phyloP scores from a whole-genome alignment of 2,113 vertebrate genomes.

The Reinhardtius hippoglossoides region DNA sequence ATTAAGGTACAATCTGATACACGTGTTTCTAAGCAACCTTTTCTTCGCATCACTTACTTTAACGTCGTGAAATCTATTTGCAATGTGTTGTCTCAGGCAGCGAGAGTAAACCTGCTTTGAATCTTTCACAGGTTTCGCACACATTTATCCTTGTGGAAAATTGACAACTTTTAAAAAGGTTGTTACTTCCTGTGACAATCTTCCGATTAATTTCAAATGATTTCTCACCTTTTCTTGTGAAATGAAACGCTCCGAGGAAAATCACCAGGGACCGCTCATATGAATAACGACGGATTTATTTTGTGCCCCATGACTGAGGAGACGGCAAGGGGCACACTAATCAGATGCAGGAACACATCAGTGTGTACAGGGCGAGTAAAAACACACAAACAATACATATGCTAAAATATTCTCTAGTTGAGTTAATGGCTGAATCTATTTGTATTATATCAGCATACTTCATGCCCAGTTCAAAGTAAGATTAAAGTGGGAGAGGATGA shows the following conservation, averaged over 20 bases:
- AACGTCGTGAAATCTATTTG: background rate
- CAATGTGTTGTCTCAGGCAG: background rate
- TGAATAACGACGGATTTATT: background rate
- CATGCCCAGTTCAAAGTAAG: too few relatives aligned
- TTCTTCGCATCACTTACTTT: background rate
- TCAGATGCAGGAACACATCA: background rate
- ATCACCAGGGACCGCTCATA: too few relatives aligned
- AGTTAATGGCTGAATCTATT: too few relatives aligned
- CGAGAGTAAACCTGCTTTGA: background rate
- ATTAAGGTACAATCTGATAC: constrained; percentile 10
- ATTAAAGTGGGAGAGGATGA: too few relatives aligned
- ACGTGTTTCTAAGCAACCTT: constrained; percentile 20
- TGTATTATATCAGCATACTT: too few relatives aligned
- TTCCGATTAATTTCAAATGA: background rate
- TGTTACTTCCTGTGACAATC: background rate
- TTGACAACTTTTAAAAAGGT: background rate
- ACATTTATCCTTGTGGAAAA: background rate
- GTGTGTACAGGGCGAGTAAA: too few relatives aligned
- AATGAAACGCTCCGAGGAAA: background rate
- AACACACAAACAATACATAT: too few relatives aligned
- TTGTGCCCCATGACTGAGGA: background rate
- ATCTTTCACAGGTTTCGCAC: background rate
- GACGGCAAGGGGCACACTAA: background rate
- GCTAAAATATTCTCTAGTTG: too few relatives aligned
- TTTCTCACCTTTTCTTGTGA: background rate